Evolutionary conservation across 1,140 invertebrate genomes (phyloP).

Genomic region (Dendroctonus valens): DNA sequence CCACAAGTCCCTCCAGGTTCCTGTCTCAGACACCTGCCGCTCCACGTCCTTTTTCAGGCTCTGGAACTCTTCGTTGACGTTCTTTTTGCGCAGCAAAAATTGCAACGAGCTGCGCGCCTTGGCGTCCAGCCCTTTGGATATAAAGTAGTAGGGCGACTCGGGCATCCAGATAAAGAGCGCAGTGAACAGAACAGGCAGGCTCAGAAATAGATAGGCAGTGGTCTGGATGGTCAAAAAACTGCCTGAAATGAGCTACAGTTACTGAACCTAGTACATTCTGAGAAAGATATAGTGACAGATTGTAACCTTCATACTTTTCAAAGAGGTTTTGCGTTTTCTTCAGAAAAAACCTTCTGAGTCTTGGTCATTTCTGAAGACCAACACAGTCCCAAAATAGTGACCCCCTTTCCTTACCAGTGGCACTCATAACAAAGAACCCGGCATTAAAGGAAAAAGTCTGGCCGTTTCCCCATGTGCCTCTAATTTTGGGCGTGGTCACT

Average conservation of each 20-base stretch:
- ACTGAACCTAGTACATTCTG: too few species aligned
- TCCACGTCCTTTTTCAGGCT: constrained; percentile 39
- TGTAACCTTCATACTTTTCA: too few species aligned
- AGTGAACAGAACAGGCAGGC: constrained; percentile 19
- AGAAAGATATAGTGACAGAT: too few species aligned
- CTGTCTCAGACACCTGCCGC: constrained; percentile 37
- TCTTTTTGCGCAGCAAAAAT: constrained; percentile 53
- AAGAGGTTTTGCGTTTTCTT: too few species aligned
- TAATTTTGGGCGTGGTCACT: constrained; percentile 62
- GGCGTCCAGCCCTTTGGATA: constrained; percentile 38
- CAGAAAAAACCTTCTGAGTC: too few species aligned
- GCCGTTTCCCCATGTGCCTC: constrained; percentile 57
- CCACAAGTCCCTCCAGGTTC: constrained; percentile 36
- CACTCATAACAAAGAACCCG: constrained; percentile 53
- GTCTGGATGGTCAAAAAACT: constrained; percentile 22
- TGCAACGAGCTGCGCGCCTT: constrained; percentile 38
- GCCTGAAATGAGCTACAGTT: constrained; percentile 42
- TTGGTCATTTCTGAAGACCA: too few species aligned
- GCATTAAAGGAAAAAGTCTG: constrained; percentile 53
- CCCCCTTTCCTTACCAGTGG: constrained; percentile 40
- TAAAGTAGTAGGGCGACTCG: constrained; percentile 44
- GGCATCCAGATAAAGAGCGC: constrained; percentile 38
- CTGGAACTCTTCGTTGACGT: constrained; percentile 39
- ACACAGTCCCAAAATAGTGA: too few species aligned
- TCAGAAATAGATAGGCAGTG: constrained; percentile 21